phyloP scores from a whole-genome alignment of 37 sponge, comb jelly and placozoan species.

The Ephydatia muelleri region DNA sequence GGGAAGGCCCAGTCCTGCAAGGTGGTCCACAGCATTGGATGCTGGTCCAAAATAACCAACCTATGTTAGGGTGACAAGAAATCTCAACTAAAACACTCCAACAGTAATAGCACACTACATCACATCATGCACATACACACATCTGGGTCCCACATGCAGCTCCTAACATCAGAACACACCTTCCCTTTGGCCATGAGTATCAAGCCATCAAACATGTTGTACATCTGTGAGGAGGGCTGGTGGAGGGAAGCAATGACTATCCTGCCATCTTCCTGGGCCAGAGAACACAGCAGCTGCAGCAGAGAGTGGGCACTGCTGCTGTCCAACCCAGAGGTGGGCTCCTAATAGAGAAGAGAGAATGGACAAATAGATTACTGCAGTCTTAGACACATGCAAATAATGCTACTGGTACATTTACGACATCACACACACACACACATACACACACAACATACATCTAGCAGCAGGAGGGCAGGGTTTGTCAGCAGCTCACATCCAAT shows the following conservation, averaged over 20 bases:
- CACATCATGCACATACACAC: too few species aligned
- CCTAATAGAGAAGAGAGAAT: slow-evolving; percentile 31
- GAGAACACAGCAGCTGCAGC: slow-evolving; percentile 38
- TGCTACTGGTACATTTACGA: neutral
- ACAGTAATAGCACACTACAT: too few species aligned
- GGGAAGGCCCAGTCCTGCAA: slow-evolving; percentile 50
- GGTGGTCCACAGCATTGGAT: slow-evolving; percentile 43
- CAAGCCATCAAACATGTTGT: slow-evolving; percentile 73
- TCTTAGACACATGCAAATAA: too few species aligned
- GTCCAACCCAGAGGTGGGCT: slow-evolving; percentile 93
- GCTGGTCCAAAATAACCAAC: slow-evolving; percentile 82
- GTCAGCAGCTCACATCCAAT: slow-evolving; percentile 88
- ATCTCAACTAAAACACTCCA: too few species aligned
- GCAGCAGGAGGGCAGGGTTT: slow-evolving; percentile 65
- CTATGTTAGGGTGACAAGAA: neutral
- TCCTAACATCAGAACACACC: slow-evolving; percentile 14
- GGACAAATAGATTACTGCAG: too few species aligned
- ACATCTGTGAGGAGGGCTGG: slow-evolving; percentile 86
- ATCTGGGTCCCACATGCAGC: too few species aligned
- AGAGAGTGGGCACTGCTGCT: slow-evolving; percentile 71
- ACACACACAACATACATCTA: slow-evolving; percentile 78
- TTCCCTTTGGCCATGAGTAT: slow-evolving; percentile 77
- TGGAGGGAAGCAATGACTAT: slow-evolving; percentile 75
- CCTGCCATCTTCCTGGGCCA: slow-evolving; percentile 58
- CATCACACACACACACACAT: neutral